Percentiles rank a stretch among this genome's conserved stretches.
Evolutionary conservation across 1,140 invertebrate species (phyloP).

Genomic region (Onthophagus taurus): DNA sequence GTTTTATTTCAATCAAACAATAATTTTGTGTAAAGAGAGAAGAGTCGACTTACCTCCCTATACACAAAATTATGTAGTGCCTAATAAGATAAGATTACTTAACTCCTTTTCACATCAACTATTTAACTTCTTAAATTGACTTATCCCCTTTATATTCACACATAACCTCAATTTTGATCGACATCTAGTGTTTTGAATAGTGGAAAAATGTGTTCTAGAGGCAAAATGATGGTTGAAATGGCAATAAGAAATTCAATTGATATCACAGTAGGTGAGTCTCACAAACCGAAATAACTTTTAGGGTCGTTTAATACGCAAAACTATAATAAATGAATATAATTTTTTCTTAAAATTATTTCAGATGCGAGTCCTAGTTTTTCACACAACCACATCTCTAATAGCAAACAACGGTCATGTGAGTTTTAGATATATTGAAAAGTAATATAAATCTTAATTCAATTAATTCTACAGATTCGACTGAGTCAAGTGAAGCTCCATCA

Average conservation of each 20-base stretch:
- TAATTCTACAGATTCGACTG: not conserved
- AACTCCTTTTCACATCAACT: not conserved
- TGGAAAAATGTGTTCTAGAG: not conserved
- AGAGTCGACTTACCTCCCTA: constrained; percentile 1
- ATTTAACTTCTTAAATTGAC: no score
- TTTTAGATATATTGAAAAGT: not conserved
- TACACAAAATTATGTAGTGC: not conserved
- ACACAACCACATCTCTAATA: not conserved
- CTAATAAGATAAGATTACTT: not conserved
- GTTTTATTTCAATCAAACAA: not conserved
- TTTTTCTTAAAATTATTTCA: not conserved
- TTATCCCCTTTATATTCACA: not conserved
- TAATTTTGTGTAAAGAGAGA: constrained; percentile 1
- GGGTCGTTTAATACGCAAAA: not conserved
- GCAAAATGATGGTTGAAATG: not conserved
- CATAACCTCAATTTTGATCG: not conserved
- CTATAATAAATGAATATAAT: no score
- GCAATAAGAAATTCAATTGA: not conserved
- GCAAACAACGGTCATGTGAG: not conserved
- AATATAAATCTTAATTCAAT: not conserved
- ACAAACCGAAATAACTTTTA: not conserved
- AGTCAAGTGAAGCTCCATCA: not conserved
- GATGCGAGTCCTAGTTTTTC: not conserved
- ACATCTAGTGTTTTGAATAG: not conserved
- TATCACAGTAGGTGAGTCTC: not conserved